These are phyloP conservation scores for Falco berigora DNA, from an alignment of 2,797 vertebrate species.

Conservation along the genomic window DNA sequence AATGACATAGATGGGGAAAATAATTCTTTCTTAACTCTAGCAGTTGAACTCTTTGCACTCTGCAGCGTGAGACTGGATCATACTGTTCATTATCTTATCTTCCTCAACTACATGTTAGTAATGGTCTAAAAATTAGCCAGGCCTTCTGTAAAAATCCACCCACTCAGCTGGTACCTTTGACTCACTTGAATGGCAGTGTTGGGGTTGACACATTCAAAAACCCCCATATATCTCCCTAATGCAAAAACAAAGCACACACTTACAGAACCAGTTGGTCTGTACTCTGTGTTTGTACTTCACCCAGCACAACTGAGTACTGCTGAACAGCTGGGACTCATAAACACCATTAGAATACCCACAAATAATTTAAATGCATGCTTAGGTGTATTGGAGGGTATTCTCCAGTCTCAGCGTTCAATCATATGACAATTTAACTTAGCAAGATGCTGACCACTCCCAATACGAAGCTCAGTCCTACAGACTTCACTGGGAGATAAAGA, in stretches of 20 bases:
- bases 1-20: background rate
- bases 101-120: conserved; percentile 44
- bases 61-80: conserved; percentile 12
- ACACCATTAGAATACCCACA: too few species aligned
- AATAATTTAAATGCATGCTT: background rate
- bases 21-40: conserved; percentile 28
- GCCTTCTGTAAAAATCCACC: conserved; percentile 61
- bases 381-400: background rate
- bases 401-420: background rate
- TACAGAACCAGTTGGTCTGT: background rate
- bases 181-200: conserved; percentile 40
- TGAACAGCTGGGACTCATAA: background rate
- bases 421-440: background rate
- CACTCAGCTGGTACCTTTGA: conserved; percentile 52
- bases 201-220: conserved; percentile 28
- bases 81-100: conserved; percentile 44
- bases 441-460: background rate
- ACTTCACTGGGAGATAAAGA: background rate
- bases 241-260: background rate
- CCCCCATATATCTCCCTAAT: background rate
- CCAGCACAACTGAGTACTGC: background rate
- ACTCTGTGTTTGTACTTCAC: background rate
- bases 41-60: conserved; percentile 43
- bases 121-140: conserved; percentile 65
- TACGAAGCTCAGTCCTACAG: background rate